Percentiles rank a stretch among this genome's conserved stretches.
Conservation (phyloP, 2,888 invertebrate species). For the Hirtodrosophila confusa region DNA sequence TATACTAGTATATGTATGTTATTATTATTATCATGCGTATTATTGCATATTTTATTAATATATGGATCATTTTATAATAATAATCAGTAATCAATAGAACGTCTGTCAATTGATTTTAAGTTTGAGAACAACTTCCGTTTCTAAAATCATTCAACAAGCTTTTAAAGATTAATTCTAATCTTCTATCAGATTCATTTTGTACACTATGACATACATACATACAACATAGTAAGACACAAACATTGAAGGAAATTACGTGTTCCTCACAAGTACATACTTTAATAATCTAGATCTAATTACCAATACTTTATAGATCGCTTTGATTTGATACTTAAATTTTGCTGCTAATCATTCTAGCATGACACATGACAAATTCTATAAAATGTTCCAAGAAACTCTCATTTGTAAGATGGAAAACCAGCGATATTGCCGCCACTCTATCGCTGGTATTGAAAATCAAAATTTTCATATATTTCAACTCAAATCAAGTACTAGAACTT, state of each 20-base stretch:
- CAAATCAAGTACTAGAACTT: too few species aligned
- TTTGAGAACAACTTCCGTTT: slow-evolving; percentile 7
- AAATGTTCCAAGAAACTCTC: neutral
- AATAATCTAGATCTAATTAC: slow-evolving; percentile 49
- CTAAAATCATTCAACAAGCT: neutral
- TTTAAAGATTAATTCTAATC: slow-evolving; percentile 36
- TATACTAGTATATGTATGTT: too few species aligned
- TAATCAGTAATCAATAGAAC: too few species aligned
- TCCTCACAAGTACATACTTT: slow-evolving; percentile 35
- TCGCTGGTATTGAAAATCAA: too few species aligned
- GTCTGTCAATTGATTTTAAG: too few species aligned
- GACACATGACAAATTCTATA: slow-evolving; percentile 7
- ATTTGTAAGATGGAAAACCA: too few species aligned
- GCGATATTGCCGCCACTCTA: too few species aligned
- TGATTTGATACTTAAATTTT: slow-evolving; percentile 22
- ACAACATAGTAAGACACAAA: neutral
- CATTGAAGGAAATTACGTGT: slow-evolving; percentile 29
- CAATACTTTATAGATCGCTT: slow-evolving; percentile 16
- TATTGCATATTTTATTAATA: too few species aligned
- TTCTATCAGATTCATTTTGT: neutral
- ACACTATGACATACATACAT: too few species aligned
- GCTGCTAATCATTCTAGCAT: slow-evolving; percentile 9
- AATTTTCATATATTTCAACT: too few species aligned
- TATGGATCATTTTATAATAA: too few species aligned
- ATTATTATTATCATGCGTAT: too few species aligned